Conservation (phyloP, 2,888 invertebrate species). For the Priocnemis perturbator region DNA sequence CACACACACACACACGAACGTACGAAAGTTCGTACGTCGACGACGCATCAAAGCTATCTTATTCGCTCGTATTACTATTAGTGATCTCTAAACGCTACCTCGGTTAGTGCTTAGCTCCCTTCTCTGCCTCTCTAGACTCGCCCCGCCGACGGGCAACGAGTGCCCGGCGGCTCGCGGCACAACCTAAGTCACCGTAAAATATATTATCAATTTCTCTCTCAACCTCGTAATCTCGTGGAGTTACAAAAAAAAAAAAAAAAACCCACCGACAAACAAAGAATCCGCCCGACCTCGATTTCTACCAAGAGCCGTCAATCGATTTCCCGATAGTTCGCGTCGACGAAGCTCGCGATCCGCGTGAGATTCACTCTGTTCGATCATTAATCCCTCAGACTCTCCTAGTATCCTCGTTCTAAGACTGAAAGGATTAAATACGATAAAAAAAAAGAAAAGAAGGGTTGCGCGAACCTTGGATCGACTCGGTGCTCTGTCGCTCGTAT, state of each 20-base stretch:
- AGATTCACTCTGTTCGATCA: too few relatives aligned
- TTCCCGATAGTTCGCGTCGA: too few relatives aligned
- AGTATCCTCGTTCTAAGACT: too few relatives aligned
- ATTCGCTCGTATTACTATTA: conserved; percentile 30
- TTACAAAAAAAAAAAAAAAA: too few relatives aligned
- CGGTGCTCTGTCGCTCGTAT: too few relatives aligned
- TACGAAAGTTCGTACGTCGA: conserved; percentile 7
- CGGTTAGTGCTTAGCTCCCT: conserved; percentile 31
- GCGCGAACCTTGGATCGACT: neutral
- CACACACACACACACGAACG: neutral
- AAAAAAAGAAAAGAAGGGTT: conserved; percentile 11
- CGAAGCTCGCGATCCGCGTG: too few relatives aligned
- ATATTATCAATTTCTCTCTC: conserved; percentile 41
- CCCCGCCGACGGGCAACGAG: too few relatives aligned
- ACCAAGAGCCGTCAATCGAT: too few relatives aligned
- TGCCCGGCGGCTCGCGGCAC: conserved; percentile 7
- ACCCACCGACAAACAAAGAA: too few relatives aligned
- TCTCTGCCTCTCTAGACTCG: conserved; percentile 10
- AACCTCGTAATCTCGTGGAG: conserved; percentile 27
- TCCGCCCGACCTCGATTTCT: too few relatives aligned
- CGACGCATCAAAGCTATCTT: conserved; percentile 28
- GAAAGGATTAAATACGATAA: conserved; percentile 11
- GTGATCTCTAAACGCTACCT: conserved; percentile 36
- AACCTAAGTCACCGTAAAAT: conserved; percentile 38
- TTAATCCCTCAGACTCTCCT: too few relatives aligned